These are phyloP conservation scores for Drosophila stalkeri DNA, from an alignment of 2,888 invertebrate genomes.

Conservation along the genomic window DNA sequence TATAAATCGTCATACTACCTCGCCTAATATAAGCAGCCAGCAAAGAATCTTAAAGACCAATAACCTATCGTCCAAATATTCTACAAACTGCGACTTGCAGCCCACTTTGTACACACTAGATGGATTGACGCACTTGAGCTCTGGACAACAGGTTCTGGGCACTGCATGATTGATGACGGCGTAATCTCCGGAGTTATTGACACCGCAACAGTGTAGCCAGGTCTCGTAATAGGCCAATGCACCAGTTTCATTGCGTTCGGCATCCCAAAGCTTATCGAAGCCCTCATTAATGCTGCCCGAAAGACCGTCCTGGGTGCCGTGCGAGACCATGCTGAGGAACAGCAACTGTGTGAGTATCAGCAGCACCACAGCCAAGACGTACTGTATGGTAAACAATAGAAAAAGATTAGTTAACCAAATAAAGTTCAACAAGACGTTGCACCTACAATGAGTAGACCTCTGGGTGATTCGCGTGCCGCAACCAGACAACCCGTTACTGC, in stretches of 20 bases:
- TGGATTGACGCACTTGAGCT: slow-evolving; percentile 61
- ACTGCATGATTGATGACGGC: slow-evolving; percentile 71
- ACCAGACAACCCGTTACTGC: slow-evolving; percentile 80
- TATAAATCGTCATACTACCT: slow-evolving; percentile 52
- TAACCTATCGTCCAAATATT: slow-evolving; percentile 76
- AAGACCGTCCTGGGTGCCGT: slow-evolving; percentile 80
- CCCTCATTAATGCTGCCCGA: slow-evolving; percentile 79
- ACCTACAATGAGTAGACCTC: slow-evolving; percentile 72
- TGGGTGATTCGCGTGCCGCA: slow-evolving; percentile 76
- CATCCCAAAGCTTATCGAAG: slow-evolving; percentile 77
- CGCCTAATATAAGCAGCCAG: slow-evolving; percentile 75
- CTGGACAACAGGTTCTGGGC: slow-evolving; percentile 74
- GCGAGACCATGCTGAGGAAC: slow-evolving; percentile 81
- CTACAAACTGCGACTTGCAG: slow-evolving; percentile 77
- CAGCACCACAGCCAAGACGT: slow-evolving; percentile 62
- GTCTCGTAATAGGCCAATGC: slow-evolving; percentile 79
- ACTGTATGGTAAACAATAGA: slow-evolving; percentile 68
- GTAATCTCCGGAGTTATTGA: slow-evolving; percentile 77
- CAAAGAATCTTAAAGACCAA: slow-evolving; percentile 76
- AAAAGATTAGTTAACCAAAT: neutral
- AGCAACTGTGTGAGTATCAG: slow-evolving; percentile 75
- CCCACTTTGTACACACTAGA: slow-evolving; percentile 66
- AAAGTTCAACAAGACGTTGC: neutral
- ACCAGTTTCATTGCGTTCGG: slow-evolving; percentile 70
- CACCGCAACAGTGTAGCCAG: slow-evolving; percentile 81